A percentile compares a stretch with the other conserved stretches of the same genome.
These are phyloP conservation scores for Pachyseris speciosa DNA, from an alignment of 64 coral and sea anemone species.

Conservation along the genomic window DNA sequence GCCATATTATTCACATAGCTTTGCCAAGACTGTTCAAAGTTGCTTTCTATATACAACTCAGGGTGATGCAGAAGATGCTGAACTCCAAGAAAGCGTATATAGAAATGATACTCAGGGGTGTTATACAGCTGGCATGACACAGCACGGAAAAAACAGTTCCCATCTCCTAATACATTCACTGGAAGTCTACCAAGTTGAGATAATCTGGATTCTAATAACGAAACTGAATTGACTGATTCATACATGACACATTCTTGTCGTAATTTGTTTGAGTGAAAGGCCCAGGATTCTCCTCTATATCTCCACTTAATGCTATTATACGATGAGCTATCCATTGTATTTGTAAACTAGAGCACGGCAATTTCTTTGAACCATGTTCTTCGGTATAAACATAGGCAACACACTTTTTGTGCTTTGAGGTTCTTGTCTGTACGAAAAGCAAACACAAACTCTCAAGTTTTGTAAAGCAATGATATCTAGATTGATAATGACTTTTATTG, in stretches of 20 bases:
- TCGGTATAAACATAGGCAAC: not conserved
- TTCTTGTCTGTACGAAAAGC: not conserved
- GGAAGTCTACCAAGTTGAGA: too few species aligned
- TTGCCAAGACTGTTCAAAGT: conserved; percentile 23
- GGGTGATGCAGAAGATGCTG: conserved; percentile 46
- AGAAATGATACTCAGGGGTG: conserved; percentile 33
- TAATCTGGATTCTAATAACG: conserved; percentile 3
- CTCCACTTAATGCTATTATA: not conserved
- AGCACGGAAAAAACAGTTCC: conserved; percentile 32
- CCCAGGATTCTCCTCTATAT: too few species aligned
- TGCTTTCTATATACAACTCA: conserved; percentile 44
- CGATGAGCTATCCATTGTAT: not conserved
- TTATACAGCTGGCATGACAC: conserved; percentile 17
- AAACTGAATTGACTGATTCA: conserved; percentile 30
- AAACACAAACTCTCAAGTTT: too few species aligned
- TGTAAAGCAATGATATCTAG: too few species aligned
- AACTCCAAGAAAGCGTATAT: conserved; percentile 45
- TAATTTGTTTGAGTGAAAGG: not conserved
- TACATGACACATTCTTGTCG: not conserved
- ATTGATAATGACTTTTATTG: too few species aligned
- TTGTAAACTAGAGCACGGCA: too few species aligned
- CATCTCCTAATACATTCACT: too few species aligned
- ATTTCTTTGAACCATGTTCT: not conserved
- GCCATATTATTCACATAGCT: conserved; percentile 49
- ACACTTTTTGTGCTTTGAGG: not conserved